Base-by-base conservation (phyloP, 2,888 invertebrate species). In the Diarsia rubi region DNA sequence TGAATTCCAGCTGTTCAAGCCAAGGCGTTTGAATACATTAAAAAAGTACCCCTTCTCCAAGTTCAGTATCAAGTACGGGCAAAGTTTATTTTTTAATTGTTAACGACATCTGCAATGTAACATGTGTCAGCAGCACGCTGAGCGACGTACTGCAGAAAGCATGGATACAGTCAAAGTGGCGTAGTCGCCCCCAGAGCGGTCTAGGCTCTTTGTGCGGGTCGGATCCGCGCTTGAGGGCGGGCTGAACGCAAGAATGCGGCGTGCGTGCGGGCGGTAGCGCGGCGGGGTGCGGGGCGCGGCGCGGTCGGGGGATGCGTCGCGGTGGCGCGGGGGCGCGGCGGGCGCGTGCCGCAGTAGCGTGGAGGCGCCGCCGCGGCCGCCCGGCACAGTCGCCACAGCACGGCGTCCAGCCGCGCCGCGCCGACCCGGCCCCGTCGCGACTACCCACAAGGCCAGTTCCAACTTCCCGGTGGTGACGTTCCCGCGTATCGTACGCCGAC, bases 331-430 rank as follows among this genome's bases (percentile, higher is more conserved):
- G 91, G 90, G 89, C 62, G 62, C 62, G 42, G 91, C 89, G 92
- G 91, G 92, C 95, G 95, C 95, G 95, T 95, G 93, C 95, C 95
- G 96, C 95, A 96, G 95, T 96, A 96, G 93, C 94, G 96, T 94
- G 95, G 93, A 94, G 94, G 95, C 94, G 94, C 94, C 95, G 94
- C 91, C 94, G 94, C 93, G 94, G 92, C 94, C 94, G 95, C 95
- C 93, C 93, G 94, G 91, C 91, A 90, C 88, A 86, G 79, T 88
- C 90, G 91, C 91, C 90, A 88, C 89, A 91, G 86, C 91, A 89
- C 90, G 90, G 90, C 87, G 88, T 81, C 87, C 89, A 83, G 82
- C 82, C 82, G 88, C 91, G 91, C 90, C 91, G 91, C 91, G 91
- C 92, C 89, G 86, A 89, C 78, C 85, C 90, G 90, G 89, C 90